Evolutionary conservation across 2,113 vertebrate genomes (phyloP).

Genomic region (Halichoeres trimaculatus): DNA sequence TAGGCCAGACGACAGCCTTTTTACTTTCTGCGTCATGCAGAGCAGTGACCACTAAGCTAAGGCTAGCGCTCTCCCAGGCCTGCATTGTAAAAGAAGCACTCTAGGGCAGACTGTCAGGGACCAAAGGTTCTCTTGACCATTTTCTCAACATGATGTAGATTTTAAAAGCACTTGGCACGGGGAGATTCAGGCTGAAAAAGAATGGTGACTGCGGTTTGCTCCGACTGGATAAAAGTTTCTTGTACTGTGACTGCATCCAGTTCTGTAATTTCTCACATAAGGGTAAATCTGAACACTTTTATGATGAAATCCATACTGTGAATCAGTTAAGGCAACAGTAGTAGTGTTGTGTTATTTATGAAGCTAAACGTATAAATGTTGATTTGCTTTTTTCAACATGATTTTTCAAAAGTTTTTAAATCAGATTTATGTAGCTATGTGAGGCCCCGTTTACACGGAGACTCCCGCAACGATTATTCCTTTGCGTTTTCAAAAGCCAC

Average conservation of each 20-base stretch:
- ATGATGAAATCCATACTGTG: not conserved
- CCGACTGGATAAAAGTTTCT: not conserved
- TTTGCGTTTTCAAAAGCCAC: too few species aligned
- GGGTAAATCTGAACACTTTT: not conserved
- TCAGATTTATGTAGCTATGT: too few species aligned
- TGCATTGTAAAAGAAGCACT: constrained; percentile 57
- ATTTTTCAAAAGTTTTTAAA: too few species aligned
- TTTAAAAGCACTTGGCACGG: constrained; percentile 63
- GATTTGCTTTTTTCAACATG: not conserved
- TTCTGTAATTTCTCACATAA: not conserved
- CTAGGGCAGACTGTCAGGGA: constrained; percentile 30
- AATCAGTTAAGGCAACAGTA: too few species aligned
- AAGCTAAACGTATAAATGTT: not conserved
- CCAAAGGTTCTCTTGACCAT: constrained; percentile 49
- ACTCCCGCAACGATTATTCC: too few species aligned
- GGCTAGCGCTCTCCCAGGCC: constrained; percentile 36
- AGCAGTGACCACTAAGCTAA: constrained; percentile 51
- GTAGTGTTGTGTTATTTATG: not conserved
- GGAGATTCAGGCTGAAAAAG: constrained; percentile 36
- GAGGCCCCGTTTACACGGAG: too few species aligned
- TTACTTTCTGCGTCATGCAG: constrained; percentile 68
- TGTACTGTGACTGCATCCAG: not conserved
- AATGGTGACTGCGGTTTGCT: constrained; percentile 29
- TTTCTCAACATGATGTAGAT: constrained; percentile 47
- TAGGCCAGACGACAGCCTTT: constrained; percentile 72